Percentiles rank a stretch among this genome's conserved stretches.
Evolutionary conservation across 2,797 vertebrate species (phyloP).

Genomic region (Danio tinwini): DNA sequence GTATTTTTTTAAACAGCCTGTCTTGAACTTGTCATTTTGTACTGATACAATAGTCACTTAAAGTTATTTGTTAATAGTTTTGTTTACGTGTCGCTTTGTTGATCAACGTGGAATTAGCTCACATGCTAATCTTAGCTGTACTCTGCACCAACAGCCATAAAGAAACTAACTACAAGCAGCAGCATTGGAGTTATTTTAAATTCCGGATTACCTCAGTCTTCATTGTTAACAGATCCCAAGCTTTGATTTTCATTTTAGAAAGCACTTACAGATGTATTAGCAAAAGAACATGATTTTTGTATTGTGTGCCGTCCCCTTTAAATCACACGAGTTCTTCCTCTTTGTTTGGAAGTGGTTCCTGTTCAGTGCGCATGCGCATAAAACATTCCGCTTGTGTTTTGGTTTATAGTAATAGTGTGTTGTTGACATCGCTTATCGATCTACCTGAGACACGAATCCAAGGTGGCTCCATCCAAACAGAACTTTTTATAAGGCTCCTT

Average conservation of each 20-base stretch:
- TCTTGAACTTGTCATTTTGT: background rate
- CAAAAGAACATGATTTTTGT: background rate
- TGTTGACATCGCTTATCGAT: background rate
- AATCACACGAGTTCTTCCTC: slow-evolving; percentile 60
- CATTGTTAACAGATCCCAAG: background rate
- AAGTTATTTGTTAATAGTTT: too few species aligned
- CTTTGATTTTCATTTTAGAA: background rate
- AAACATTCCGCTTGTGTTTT: background rate
- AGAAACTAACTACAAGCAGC: background rate
- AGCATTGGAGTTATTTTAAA: background rate
- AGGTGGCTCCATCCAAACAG: too few species aligned
- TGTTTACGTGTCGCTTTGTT: slow-evolving; percentile 42
- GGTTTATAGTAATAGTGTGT: background rate
- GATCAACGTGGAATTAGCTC: slow-evolving; percentile 38
- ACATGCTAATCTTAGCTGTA: slow-evolving; percentile 21
- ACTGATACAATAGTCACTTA: background rate
- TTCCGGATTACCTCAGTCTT: background rate
- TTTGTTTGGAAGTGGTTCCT: slow-evolving; percentile 62
- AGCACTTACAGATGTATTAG: background rate
- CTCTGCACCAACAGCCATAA: background rate
- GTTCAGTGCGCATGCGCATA: slow-evolving; percentile 56
- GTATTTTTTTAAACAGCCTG: background rate
- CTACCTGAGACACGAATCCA: too few species aligned
- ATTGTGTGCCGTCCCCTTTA: slow-evolving; percentile 52
- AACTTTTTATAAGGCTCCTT: too few species aligned